Evolutionary conservation across 2,113 vertebrate genomes (phyloP).

Genomic region (Pollachius pollachius): DNA sequence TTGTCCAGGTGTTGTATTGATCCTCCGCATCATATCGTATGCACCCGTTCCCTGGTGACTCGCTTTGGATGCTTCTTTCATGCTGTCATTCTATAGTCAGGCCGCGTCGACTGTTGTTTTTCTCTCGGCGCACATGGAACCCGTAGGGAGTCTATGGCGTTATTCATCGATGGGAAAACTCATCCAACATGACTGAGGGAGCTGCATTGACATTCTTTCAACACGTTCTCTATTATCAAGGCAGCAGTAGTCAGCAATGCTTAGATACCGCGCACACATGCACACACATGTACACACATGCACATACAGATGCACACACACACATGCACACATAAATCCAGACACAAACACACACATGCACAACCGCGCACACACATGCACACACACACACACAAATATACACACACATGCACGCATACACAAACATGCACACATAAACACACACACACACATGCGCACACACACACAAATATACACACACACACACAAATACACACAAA

Average conservation of each 20-base stretch:
- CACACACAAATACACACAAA: not conserved
- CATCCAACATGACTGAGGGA: constrained; percentile 8
- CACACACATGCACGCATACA: no score
- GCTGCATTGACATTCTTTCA: not conserved
- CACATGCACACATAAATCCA: not conserved
- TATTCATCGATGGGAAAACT: not conserved
- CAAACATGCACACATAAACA: no score
- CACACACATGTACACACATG: not conserved
- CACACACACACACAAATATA: no score
- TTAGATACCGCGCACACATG: not conserved
- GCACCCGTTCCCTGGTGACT: not conserved
- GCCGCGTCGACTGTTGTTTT: not conserved
- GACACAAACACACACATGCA: not conserved
- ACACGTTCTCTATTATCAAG: not conserved
- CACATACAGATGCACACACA: not conserved
- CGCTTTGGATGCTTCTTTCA: not conserved
- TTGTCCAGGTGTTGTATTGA: not conserved
- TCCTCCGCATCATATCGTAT: not conserved
- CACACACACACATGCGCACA: no score
- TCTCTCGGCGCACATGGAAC: not conserved
- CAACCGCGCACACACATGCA: not conserved
- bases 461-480: no score
- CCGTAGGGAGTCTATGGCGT: not conserved
- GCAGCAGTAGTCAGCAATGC: no score
- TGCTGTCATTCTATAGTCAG: not conserved